Base-by-base conservation (phyloP, 2,797 vertebrate species). In the Coracias cyanogaster region DNA sequence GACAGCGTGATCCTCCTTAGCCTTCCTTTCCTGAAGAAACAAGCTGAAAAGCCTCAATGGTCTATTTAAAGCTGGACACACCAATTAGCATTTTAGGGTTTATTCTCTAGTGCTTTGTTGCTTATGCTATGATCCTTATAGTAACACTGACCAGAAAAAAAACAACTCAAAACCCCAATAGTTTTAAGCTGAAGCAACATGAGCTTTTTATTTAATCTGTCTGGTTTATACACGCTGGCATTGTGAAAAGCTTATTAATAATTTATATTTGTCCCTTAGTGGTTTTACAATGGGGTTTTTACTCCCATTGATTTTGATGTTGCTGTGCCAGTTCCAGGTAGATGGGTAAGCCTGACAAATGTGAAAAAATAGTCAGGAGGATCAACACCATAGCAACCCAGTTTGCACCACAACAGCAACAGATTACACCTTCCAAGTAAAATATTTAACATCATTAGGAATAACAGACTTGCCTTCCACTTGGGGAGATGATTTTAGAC, bases 301-400 rank as follows among this genome's bases (percentile, higher is more conserved):
- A 54, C 6, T 89, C 8, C 25, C 8, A 61, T 72, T 41, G 37
- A 18, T 64, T 89, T 41, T 78, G 33, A 76, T 54, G 20, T 41
- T 35, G 9, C 58, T 76, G 33, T 76, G 62, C 25, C 66, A 72
- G 3, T 87, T 89, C 45, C 58, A 89, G 52, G 43, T 52, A 12
- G 37, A 24, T 57, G 33, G 52, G 54, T 67, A 71, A 61, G 22
- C 17, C 31, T 89, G 78, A 62, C 19, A 72, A 52, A 8, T 18
- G 11, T 51, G n/a, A n/a, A 91, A 45, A 88, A 46, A 29, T 43
- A 77, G n/a, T 15, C 2, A 6, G 46, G 46, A 77, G n/a, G 51
- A 39, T 83, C 72, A 74, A 65, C 58, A 57, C 37, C 25, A 10
- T 10, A 62, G 65, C 25, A 64, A 64, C 9, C 7, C 0, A 0